Evolutionary conservation across 2,888 invertebrate species (phyloP), one percentile per base, ranked within the genome.

Genomic region (Mythimna albipuncta): DNA sequence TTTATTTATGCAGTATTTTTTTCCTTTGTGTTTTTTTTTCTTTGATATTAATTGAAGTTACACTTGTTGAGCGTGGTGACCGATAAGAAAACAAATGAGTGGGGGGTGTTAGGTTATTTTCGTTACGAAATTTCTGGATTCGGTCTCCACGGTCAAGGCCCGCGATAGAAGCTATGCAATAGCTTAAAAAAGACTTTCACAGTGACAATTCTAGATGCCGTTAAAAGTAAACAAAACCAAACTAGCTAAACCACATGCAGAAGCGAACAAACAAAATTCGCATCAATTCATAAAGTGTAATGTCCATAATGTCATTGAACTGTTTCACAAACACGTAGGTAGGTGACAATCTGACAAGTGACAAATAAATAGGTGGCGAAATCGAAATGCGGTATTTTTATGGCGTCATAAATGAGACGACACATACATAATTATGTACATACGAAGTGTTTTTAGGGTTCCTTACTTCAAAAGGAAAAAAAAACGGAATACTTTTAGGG

Each of bases 291-390:
- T 35, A 64, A 74, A 79, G 77, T 71, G 73, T 84, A 77, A 72
- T 70, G 79, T 58, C 75, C 71, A 67, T n/a, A 65, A 63, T 63
- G 79, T 75, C 84, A 54, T 66, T 83, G 83, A 86, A 84, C 85
- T 73, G 64, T 2, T 13, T 54, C 21, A 26, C 55, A 62, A 41
- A 32, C 55, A 81, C 63, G 78, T 82, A 73, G 79, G 83, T 26
- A 72, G 80, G 67, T 77, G 83, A 75, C 74, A 74, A 75, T 59
- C 66, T 58, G 57, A 55, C 58, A 61, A 58, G 10, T 78, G 59
- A 70, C 64, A 64, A 82, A 79, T 64, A 68, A 59, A 64, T 69
- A 35, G 52, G 13, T 41, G 10, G 6, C 19, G 55, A 26, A 68
- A 47, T 52, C 41, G 44, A 52, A 59, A 72, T 72, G 79, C 76